Percentiles rank a stretch among this genome's conserved stretches.
Evolutionary conservation across 2,797 vertebrate species (phyloP).

Genomic region (Carapus acus): DNA sequence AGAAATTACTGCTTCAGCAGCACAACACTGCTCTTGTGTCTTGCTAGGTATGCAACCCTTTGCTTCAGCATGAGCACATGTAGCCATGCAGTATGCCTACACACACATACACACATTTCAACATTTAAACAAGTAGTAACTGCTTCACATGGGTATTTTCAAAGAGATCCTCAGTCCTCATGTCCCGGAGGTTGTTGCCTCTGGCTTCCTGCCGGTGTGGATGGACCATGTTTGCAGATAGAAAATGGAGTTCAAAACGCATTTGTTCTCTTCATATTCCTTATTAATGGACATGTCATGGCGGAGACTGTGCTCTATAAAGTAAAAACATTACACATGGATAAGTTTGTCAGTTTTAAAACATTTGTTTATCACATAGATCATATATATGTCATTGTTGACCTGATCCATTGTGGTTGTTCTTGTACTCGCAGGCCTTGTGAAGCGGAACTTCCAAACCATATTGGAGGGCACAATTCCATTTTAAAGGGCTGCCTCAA

Average conservation of each 20-base stretch:
- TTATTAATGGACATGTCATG: slow-evolving; percentile 65
- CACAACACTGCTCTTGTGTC: slow-evolving; percentile 68
- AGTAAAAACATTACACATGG: too few relatives aligned
- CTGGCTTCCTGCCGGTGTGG: slow-evolving; percentile 60
- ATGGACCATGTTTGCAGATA: slow-evolving; percentile 63
- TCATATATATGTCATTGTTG: too few relatives aligned
- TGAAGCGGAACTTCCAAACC: too few relatives aligned
- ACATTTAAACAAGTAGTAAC: slow-evolving; percentile 66
- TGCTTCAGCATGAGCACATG: slow-evolving; percentile 43
- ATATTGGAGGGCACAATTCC: too few relatives aligned
- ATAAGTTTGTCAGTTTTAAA: too few relatives aligned
- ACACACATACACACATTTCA: slow-evolving; percentile 36
- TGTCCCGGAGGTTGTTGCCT: slow-evolving; percentile 68
- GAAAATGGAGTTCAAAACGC: slow-evolving; percentile 69
- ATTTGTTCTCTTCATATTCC: slow-evolving; percentile 52
- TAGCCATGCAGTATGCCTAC: slow-evolving; percentile 22
- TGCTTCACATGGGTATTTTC: slow-evolving; percentile 70
- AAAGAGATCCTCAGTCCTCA: slow-evolving; percentile 69
- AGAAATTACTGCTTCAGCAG: slow-evolving; percentile 74
- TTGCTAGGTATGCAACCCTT: slow-evolving; percentile 64
- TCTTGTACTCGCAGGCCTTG: too few relatives aligned
- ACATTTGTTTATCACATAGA: too few relatives aligned
- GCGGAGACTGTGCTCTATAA: too few relatives aligned
- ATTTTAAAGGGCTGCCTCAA: too few relatives aligned
- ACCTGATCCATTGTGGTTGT: too few relatives aligned